Base-by-base conservation (phyloP, 2,797 vertebrate species). In the Peromyscus melanophrys region DNA sequence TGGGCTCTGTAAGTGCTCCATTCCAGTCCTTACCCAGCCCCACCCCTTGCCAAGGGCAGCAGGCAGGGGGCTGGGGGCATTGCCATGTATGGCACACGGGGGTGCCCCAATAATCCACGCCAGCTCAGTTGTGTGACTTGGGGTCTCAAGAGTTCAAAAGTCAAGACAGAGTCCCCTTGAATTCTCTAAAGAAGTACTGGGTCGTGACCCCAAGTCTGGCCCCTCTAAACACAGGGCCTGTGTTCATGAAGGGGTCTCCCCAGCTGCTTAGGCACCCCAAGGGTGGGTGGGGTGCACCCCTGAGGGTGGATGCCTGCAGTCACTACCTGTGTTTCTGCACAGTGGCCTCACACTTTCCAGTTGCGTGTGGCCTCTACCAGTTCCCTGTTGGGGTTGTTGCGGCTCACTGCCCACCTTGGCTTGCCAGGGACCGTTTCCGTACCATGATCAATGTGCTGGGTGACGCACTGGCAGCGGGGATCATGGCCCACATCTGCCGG, bases 371-470 rank as follows among this genome's bases (percentile, higher is more conserved):
- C 40, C 87, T 29, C 55, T 57, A 4, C 75, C 57, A 17, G 55
- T 37, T 43, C 65, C 49, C 4, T 12, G 21, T 46, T 17, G 23
- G 27, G 37, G 49, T 23, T 17, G 59, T 59, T 6, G 0, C 27
- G 0, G 1, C 89, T 96, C 67, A 84, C 59, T 1, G 0, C 43
- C 80, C 29, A 1, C 93, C 63, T 96, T 96, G 90, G 2, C 95
- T 95, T 78, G 87, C 29, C 97, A 99, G 99, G 98, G 99, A 99
- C 98, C 99, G 99, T 95, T 99, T 99, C 98, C 99, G 99, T 98
- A 99, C 99, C 73, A 99, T 99, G 99, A 99, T 99, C 96, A 99
- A 99, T 0, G 99, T 99, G 93, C 99, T 99, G 99, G 99, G 99
- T 0, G 99, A 99, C 0, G 99, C 99, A 0, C 98, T 99, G 97